Evolutionary conservation across 2,888 invertebrate genomes (phyloP), one percentile per base, ranked within the genome.

Genomic region (Lasioglossum marginatum): DNA sequence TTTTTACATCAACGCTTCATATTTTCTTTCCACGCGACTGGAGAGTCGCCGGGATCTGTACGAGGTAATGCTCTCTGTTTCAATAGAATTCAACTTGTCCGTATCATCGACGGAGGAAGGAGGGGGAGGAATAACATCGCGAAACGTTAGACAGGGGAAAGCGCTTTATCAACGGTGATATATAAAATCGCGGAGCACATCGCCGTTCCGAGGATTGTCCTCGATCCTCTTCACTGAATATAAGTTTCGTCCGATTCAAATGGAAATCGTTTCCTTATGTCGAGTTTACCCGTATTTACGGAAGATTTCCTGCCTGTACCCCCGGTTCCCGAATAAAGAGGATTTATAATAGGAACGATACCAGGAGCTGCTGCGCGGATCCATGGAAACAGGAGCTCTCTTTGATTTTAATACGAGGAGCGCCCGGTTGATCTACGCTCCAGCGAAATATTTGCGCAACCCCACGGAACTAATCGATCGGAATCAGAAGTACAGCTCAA

Each of bases 181-280:
- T 83, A 90, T 83, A 90, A 88, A 90, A 87, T 89, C 85, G 70
- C 48, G 75, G 72, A 71, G 74, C 80, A 83, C 81, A 72, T 83
- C 79, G 74, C 63, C 79, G 77, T 71, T 27, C 43, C 71, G 63
- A 73, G 60, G 72, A 89, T 57, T 74, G 82, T 78, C 57, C 77
- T 77, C 85, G 82, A 84, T 88, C 82, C 74, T 78, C 84, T 75
- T 57, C 63, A n/a, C 60, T 82, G 87, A 73, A 80, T 84, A 81
- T 74, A 87, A 79, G 73, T 89, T 90, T 81, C 87, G 48, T 79
- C 68, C 89, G 85, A 89, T 89, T 90, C 89, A 80, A 90, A 89
- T 82, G 74, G 78, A 68, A 90, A 89, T 90, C 85, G 79, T 81
- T 79, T 81, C 79, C 80, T 88, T 57, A 52, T 72, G 70, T n/a